These are phyloP conservation scores for Nomada fucata DNA, from an alignment of 2,888 invertebrate genomes.

Conservation along the genomic window DNA sequence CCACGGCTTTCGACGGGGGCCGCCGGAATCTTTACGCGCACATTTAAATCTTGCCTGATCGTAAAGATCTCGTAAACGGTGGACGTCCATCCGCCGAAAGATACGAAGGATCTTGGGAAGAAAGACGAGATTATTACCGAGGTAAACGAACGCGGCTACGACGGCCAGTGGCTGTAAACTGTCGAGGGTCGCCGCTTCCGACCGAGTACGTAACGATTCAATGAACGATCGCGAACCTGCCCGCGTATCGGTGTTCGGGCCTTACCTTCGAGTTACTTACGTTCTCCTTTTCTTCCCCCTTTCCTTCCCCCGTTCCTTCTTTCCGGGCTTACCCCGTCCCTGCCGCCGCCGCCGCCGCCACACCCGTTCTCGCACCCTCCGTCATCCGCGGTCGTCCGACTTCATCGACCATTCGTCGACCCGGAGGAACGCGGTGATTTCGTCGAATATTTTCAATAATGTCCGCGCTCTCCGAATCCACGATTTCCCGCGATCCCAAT, in stretches of 20 bases:
- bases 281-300: background rate
- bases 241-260: background rate
- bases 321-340: too few species aligned
- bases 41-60: slow-evolving; percentile 67
- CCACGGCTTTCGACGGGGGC: background rate
- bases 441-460: too few species aligned
- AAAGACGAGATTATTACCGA: slow-evolving; percentile 74
- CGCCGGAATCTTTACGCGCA: slow-evolving; percentile 48
- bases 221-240: slow-evolving; percentile 46
- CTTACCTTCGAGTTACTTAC: background rate
- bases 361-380: too few species aligned
- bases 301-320: too few species aligned
- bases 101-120: slow-evolving; percentile 53
- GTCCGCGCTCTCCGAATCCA: background rate
- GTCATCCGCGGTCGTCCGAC: too few species aligned
- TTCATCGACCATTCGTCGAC: too few species aligned
- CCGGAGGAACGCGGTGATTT: too few species aligned
- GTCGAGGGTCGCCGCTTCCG: slow-evolving; percentile 51
- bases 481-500: slow-evolving; percentile 1
- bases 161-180: slow-evolving; percentile 70
- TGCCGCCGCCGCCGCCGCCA: too few species aligned
- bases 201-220: slow-evolving; percentile 58
- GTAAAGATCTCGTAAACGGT: slow-evolving; percentile 75
- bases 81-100: slow-evolving; percentile 66
- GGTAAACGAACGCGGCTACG: slow-evolving; percentile 67